Percentiles rank a stretch among this genome's conserved stretches.
Conservation (phyloP, 2,888 invertebrate genomes). For the Cancer borealis region DNA sequence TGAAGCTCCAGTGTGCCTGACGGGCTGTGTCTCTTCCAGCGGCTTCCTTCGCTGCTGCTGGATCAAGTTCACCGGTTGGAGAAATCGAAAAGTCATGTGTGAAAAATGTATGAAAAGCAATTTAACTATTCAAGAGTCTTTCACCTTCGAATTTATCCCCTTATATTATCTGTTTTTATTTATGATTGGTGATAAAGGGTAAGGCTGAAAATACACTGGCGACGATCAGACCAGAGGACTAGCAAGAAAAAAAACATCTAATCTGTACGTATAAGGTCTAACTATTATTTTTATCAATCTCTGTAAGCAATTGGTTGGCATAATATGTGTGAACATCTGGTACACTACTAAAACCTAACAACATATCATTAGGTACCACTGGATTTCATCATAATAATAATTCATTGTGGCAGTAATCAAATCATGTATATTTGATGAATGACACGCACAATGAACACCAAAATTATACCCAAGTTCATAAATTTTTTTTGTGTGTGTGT, state of each 20-base stretch:
- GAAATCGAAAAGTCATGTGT: slow-evolving; percentile 26
- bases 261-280: no score
- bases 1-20: background rate
- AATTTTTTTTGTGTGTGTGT: background rate
- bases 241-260: no score
- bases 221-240: no score
- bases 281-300: no score
- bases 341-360: background rate
- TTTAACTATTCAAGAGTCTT: background rate
- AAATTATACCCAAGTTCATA: background rate
- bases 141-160: background rate
- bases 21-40: background rate
- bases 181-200: background rate
- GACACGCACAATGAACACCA: background rate
- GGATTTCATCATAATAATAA: background rate
- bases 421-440: background rate
- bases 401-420: background rate
- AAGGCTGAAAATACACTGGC: no score
- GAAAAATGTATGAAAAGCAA: background rate
- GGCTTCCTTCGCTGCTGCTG: background rate
- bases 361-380: background rate
- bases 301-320: no score
- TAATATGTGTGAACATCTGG: background rate
- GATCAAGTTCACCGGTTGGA: background rate
- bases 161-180: background rate